A percentile compares a stretch with the other conserved stretches of the same genome.
These are phyloP conservation scores for Pseudolycoriella hygida DNA, from an alignment of 2,888 invertebrate genomes.

Conservation along the genomic window DNA sequence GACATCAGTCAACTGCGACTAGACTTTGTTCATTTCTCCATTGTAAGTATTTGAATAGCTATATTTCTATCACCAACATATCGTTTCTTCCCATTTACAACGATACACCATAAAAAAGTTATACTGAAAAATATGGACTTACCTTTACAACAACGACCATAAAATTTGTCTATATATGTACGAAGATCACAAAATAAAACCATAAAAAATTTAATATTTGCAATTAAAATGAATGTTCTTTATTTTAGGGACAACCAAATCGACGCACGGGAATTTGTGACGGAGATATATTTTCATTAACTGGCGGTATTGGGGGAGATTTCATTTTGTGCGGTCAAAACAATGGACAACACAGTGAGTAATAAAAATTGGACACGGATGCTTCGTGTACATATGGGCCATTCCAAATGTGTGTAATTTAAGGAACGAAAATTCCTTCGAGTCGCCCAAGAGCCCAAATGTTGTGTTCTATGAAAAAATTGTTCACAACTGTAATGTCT, in stretches of 20 bases:
- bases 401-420: too few relatives aligned
- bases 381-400: background rate
- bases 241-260: constrained; percentile 64
- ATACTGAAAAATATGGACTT: too few relatives aligned
- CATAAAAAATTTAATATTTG: background rate
- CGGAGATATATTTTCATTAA: constrained; percentile 47
- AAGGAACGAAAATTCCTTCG: too few relatives aligned
- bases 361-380: background rate
- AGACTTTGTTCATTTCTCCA: constrained; percentile 67
- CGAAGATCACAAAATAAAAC: too few relatives aligned
- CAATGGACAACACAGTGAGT: constrained; percentile 65
- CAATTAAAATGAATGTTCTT: background rate
- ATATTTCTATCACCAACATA: too few relatives aligned
- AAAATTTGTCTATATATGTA: too few relatives aligned
- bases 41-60: constrained; percentile 35
- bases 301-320: constrained; percentile 35
- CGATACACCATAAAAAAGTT: too few relatives aligned
- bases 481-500: too few relatives aligned
- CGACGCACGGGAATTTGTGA: constrained; percentile 61
- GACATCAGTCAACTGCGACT: constrained; percentile 69
- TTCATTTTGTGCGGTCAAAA: constrained; percentile 63
- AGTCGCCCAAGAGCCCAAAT: too few relatives aligned
- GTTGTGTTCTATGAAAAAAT: too few relatives aligned
- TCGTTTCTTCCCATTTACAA: too few relatives aligned
- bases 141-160: too few relatives aligned